Evolutionary conservation across 2,113 vertebrate genomes (phyloP).

Genomic region (Plectropomus leopardus): DNA sequence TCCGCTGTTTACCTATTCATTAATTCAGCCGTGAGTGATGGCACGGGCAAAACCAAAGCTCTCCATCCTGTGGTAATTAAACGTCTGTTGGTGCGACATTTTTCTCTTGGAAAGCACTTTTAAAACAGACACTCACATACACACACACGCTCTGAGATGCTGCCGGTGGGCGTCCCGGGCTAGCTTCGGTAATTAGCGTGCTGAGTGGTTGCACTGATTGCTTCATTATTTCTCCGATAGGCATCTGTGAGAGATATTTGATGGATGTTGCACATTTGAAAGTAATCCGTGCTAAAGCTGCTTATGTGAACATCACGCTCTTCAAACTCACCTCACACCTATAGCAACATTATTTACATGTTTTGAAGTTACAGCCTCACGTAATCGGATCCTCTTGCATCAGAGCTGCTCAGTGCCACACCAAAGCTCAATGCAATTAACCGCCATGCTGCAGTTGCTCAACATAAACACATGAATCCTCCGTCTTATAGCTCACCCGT

Average conservation of each 20-base stretch:
- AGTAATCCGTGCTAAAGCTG: conserved; percentile 63
- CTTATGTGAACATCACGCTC: conserved; percentile 37
- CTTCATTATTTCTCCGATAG: conserved; percentile 79
- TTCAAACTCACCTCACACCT: conserved; percentile 16
- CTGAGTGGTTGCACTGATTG: conserved; percentile 80
- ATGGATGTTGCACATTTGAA: conserved; percentile 70
- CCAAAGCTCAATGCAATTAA: conserved; percentile 19
- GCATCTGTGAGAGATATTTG: conserved; percentile 65
- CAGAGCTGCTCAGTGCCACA: conserved; percentile 10
- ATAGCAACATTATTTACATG: neutral
- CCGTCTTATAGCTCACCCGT: neutral
- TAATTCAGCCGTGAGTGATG: conserved; percentile 75
- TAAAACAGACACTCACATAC: conserved; percentile 12
- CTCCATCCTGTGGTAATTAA: conserved; percentile 76
- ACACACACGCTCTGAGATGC: conserved; percentile 23
- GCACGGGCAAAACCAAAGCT: conserved; percentile 39
- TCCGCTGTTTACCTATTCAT: conserved; percentile 76
- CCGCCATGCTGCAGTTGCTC: conserved; percentile 4
- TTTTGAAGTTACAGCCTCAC: conserved; percentile 1
- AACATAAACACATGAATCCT: conserved; percentile 22
- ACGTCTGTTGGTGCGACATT: conserved; percentile 64
- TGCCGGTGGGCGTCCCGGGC: conserved; percentile 47
- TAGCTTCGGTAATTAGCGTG: conserved; percentile 73
- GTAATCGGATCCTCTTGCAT: conserved; percentile 53
- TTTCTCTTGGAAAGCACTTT: conserved; percentile 50